phyloP scores from a whole-genome alignment of 35 echinoderm and acorn worm species.

The Antedon bifida region DNA sequence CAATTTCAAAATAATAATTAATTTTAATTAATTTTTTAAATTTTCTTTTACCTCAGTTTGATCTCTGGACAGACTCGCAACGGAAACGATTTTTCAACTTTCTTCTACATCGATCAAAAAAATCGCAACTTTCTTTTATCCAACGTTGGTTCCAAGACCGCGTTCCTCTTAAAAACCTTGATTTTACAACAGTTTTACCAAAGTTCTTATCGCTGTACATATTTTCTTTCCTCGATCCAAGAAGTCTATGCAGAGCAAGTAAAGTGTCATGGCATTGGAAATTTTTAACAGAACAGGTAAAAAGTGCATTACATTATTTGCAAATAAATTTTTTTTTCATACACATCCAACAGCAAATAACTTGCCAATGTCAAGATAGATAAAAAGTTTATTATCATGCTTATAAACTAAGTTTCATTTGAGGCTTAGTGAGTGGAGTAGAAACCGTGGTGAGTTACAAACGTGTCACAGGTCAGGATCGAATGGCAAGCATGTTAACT shows the following conservation, averaged over 20 bases:
- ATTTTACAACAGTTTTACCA: constrained; percentile 74
- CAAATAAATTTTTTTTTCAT: background rate
- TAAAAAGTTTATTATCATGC: too few species aligned
- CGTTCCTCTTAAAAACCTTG: constrained; percentile 54
- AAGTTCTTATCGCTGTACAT: constrained; percentile 76
- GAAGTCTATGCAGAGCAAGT: constrained; percentile 66
- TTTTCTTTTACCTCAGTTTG: constrained; percentile 51
- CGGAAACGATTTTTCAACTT: constrained; percentile 75
- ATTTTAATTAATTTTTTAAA: too few species aligned
- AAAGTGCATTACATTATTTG: too few species aligned
- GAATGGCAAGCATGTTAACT: too few species aligned
- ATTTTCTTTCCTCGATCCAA: constrained; percentile 88
- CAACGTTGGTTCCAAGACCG: constrained; percentile 64
- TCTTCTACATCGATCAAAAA: constrained; percentile 56
- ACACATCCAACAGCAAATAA: background rate
- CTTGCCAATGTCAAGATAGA: too few species aligned
- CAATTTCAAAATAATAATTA: background rate
- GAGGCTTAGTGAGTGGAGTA: too few species aligned
- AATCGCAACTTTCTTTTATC: constrained; percentile 55
- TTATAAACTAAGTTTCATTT: too few species aligned
- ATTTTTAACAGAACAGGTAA: constrained; percentile 83
- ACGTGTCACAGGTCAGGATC: too few species aligned
- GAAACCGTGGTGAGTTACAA: too few species aligned
- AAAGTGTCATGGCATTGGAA: constrained; percentile 97
- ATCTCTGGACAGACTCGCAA: constrained; percentile 85